These are phyloP conservation scores for Ivindomyrus marchei DNA, from an alignment of 2,113 vertebrate species.

Conservation along the genomic window DNA sequence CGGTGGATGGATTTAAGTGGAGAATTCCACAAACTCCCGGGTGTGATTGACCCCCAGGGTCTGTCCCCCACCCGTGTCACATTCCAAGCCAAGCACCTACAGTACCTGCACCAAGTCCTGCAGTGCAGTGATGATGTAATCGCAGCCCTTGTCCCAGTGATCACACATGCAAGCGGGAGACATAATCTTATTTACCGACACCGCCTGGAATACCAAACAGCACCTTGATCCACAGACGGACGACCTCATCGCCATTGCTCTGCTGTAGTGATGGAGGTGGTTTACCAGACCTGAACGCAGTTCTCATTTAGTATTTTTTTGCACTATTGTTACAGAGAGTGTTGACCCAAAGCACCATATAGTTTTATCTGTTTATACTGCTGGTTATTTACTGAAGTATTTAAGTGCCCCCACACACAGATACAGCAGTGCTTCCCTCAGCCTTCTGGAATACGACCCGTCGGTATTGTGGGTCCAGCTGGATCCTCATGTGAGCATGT, in stretches of 20 bases:
- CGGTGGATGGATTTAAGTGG: background rate
- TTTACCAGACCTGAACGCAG: background rate
- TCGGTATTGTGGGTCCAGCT: background rate
- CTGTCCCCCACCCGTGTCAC: background rate
- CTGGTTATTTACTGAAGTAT: background rate
- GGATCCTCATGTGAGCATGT: background rate
- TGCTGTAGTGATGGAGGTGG: background rate
- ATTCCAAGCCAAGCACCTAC: background rate
- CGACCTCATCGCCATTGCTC: background rate
- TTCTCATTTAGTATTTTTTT: background rate
- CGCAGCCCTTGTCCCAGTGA: background rate
- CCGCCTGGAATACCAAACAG: background rate
- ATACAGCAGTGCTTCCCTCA: background rate
- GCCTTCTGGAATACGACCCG: background rate
- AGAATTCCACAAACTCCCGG: background rate
- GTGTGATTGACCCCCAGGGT: no score
- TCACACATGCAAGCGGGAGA: background rate
- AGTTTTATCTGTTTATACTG: background rate
- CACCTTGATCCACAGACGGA: background rate
- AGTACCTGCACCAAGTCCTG: background rate
- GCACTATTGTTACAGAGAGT: background rate
- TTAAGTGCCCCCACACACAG: background rate
- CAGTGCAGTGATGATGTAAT: conserved; percentile 23
- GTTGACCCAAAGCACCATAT: background rate
- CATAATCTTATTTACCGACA: background rate